Base-by-base conservation (phyloP, 2,797 vertebrate genomes). In the Erithacus rubecula region DNA sequence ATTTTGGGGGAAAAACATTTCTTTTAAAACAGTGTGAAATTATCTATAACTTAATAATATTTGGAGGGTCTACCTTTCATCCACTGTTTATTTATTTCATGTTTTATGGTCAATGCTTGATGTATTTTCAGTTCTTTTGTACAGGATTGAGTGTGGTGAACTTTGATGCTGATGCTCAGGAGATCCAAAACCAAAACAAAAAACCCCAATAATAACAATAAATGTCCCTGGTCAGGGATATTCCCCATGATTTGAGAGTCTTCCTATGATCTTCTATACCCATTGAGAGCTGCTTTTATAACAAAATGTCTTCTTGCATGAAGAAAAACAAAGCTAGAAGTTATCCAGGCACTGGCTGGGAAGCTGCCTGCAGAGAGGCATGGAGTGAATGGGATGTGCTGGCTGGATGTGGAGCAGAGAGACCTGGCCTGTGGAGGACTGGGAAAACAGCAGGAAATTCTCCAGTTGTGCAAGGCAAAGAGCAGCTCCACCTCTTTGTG, bases 401-500 rank as follows among this genome's bases (percentile, higher is more conserved):
- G 87, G 65, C 58, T 91, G 93, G 94, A 93, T 93, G 93, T 34
- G 53, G 63, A 89, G 52, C 36, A 90, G 90, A 89, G 87, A 95
- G 92, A 96, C 94, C 95, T 93, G 96, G 92, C 68, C 71, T 89
- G 90, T 5, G 77, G 88, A 93, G 0, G 86, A 92, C 90, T 94
- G 94, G 93, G 92, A 95, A 96, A 95, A 91, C 95, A 96, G 95
- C 93, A 94, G 93, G 94, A 91, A 91, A 95, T 83, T 58, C 89
- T 95, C 94, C 94, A 96, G 95, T 96, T 95, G 96, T 93, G 93
- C 82, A 81, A 95, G 87, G 92, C 84, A 63, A 84, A 95, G 78
- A 92, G 78, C 90, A 95, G 68, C 95, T 78, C 96, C 93, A 95
- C 92, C 93, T 83, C 96, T 94, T 96, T 96, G 96, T 96, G 92